phyloP scores from a whole-genome alignment of 2,113 vertebrate genomes.

The Sphyrna mokarran region DNA sequence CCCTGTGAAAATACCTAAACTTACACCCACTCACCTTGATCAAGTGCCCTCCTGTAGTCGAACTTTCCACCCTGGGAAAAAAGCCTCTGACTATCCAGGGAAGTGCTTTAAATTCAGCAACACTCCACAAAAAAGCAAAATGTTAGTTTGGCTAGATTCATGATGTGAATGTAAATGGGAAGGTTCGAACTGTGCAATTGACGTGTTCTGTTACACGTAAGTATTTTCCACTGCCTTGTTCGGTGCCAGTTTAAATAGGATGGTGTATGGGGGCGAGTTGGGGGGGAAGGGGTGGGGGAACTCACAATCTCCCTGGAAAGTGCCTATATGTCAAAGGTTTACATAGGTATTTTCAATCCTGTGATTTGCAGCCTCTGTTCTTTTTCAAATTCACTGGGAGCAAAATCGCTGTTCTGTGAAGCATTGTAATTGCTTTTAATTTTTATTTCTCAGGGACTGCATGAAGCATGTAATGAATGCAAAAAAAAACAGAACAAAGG shows the following conservation, averaged over 20 bases:
- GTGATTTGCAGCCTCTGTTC: slow-evolving; percentile 48
- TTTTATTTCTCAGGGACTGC: slow-evolving; percentile 45
- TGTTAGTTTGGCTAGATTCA: too few species aligned
- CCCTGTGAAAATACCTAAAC: too few species aligned
- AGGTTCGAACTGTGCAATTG: neutral
- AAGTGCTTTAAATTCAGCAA: neutral
- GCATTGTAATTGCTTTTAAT: slow-evolving; percentile 45
- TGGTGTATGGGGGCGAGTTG: neutral
- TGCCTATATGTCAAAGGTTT: slow-evolving; percentile 50
- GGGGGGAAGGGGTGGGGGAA: slow-evolving; percentile 37
- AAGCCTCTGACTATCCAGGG: too few species aligned
- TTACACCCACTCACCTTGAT: too few species aligned
- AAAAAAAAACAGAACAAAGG: slow-evolving; percentile 44
- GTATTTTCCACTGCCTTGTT: slow-evolving; percentile 53
- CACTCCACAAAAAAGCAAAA: neutral
- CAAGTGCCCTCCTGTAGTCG: too few species aligned
- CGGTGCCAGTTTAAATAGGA: slow-evolving; percentile 43
- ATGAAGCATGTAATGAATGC: slow-evolving; percentile 44
- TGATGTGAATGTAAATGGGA: neutral
- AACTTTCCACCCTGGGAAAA: too few species aligned
- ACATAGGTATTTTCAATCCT: slow-evolving; percentile 43
- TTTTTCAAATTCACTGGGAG: slow-evolving; percentile 42
- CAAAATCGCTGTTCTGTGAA: slow-evolving; percentile 39
- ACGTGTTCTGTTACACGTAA: slow-evolving; percentile 50
- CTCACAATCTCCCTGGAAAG: slow-evolving; percentile 43